These are phyloP conservation scores for Dicyrtomina minuta DNA, from an alignment of 2,888 invertebrate genomes.

Conservation along the genomic window DNA sequence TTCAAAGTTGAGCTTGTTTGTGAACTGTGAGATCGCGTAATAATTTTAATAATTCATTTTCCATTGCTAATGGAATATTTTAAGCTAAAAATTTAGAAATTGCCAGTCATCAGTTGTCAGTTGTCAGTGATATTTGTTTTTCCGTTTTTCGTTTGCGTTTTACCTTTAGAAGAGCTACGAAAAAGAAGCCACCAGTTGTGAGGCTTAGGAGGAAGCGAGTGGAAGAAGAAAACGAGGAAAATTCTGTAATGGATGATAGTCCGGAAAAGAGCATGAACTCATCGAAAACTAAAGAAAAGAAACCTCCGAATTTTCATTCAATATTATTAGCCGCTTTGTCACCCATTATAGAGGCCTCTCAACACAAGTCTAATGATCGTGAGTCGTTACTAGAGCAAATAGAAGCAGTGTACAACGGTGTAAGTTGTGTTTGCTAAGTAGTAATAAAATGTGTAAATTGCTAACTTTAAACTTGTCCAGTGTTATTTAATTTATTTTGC, in stretches of 20 bases:
- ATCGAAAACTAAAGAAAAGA: no score
- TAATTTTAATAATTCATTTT: no score
- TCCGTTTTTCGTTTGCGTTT: no score
- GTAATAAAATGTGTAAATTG: background rate
- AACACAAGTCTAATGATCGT: background rate
- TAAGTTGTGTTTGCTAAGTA: background rate
- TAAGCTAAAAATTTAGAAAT: no score
- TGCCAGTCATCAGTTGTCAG: no score
- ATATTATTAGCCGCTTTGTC: background rate
- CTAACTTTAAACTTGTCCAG: no score
- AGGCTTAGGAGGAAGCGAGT: background rate
- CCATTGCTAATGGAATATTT: no score
- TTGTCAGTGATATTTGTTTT: no score
- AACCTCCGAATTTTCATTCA: conserved; percentile 1
- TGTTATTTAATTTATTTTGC: background rate
- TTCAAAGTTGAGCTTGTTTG: no score
- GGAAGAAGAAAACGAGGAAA: background rate
- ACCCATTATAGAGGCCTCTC: conserved; percentile 27
- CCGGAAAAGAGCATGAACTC: no score
- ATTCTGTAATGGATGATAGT: background rate
- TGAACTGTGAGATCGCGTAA: no score
- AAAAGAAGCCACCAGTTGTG: background rate
- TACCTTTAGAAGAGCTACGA: background rate
- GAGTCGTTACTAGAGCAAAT: background rate
- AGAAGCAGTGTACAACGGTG: conserved; percentile 4